phyloP scores from a whole-genome alignment of 2,888 invertebrate genomes.

The Neria commutata region DNA sequence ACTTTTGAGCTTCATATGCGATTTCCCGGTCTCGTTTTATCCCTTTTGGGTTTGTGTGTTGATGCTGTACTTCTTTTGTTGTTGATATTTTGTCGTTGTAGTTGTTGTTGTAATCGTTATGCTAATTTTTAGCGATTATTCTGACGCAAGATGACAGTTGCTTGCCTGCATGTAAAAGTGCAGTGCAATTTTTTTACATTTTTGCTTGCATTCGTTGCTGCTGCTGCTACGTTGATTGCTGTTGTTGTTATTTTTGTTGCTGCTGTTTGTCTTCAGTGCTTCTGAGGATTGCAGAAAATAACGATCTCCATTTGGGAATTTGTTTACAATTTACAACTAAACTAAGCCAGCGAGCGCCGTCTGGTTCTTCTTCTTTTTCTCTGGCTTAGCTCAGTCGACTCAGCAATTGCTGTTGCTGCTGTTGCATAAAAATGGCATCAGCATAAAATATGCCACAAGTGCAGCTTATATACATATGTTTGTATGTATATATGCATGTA shows the following conservation, averaged over 20 bases:
- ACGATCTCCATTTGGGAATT: slow-evolving; percentile 14
- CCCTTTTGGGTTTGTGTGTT: no score
- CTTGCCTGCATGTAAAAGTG: slow-evolving; percentile 11
- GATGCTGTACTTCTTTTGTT: not conserved
- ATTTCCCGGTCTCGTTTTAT: no score
- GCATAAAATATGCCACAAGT: not conserved
- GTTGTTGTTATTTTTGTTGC: not conserved
- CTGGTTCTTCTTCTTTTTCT: no score
- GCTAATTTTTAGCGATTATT: slow-evolving; percentile 23
- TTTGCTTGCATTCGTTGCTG: not conserved
- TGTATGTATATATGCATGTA: not conserved
- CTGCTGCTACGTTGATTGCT: not conserved
- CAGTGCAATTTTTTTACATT: not conserved
- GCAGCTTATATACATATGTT: not conserved
- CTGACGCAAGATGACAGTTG: slow-evolving; percentile 21
- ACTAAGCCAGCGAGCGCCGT: slow-evolving; percentile 15
- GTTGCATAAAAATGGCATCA: no score
- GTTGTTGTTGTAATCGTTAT: slow-evolving; percentile 17
- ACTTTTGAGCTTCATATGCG: no score
- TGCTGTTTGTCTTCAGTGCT: not conserved
- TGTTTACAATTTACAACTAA: slow-evolving; percentile 20
- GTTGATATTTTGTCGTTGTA: slow-evolving; percentile 1
- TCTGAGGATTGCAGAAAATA: not conserved
- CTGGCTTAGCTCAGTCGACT: no score
- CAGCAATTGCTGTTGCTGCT: no score